Evolutionary conservation across 2,797 vertebrate genomes (phyloP).

Genomic region (Phrynocephalus forsythii): DNA sequence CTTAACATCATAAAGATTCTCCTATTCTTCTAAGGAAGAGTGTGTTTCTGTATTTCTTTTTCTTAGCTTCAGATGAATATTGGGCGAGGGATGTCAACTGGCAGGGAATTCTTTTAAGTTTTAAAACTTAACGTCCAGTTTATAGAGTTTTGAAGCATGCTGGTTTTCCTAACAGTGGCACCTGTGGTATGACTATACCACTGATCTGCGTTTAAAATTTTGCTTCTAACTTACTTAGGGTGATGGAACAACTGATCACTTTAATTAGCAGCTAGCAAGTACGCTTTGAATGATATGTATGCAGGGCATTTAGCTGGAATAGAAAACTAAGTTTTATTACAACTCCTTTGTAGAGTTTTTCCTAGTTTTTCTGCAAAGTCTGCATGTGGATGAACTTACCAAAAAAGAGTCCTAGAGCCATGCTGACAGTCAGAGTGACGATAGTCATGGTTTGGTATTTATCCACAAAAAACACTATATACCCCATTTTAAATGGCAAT

Average conservation of each 20-base stretch:
- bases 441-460: not conserved
- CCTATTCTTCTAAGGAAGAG: slow-evolving; percentile 10
- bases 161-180: not conserved
- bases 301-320: slow-evolving; percentile 29
- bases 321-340: not conserved
- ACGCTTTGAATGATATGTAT: not conserved
- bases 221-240: not conserved
- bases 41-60: not conserved
- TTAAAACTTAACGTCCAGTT: slow-evolving; percentile 45
- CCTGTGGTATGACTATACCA: not conserved
- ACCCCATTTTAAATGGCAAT: not conserved
- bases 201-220: not conserved
- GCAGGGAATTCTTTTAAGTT: not conserved
- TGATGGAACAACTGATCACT: slow-evolving; percentile 10
- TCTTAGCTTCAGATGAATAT: not conserved
- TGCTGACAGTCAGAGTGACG: not conserved
- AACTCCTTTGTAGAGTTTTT: not conserved
- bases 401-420: not conserved
- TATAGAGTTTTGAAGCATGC: slow-evolving; percentile 54
- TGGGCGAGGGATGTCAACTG: not conserved
- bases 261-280: slow-evolving; percentile 1
- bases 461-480: not conserved
- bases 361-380: not conserved
- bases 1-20: slow-evolving; percentile 18
- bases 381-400: not conserved